Evolutionary conservation across 35 echinoderm and acorn worm genomes (phyloP).

Genomic region (Eucidaris tribuloides): DNA sequence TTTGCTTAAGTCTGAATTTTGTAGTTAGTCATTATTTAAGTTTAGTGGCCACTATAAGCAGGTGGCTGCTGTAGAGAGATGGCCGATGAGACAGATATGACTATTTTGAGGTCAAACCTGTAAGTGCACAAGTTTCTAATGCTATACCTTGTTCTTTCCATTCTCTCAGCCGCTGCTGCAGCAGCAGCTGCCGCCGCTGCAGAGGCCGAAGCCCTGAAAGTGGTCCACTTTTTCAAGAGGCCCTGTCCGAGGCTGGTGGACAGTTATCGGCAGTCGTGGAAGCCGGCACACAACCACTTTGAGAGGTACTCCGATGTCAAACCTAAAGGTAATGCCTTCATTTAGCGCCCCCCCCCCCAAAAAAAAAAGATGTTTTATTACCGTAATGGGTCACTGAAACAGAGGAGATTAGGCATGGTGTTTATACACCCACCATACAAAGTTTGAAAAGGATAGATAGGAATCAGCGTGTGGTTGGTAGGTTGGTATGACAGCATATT

Average conservation of each 20-base stretch:
- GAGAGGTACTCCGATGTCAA: conserved; percentile 96
- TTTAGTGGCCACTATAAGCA: too few species aligned
- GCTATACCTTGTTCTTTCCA: neutral
- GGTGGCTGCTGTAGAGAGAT: too few species aligned
- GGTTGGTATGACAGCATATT: too few species aligned
- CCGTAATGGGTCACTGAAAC: too few species aligned
- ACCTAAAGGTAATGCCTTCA: conserved; percentile 63
- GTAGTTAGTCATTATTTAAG: neutral
- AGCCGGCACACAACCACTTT: conserved; percentile 97
- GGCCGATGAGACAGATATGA: too few species aligned
- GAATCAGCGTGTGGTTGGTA: too few species aligned
- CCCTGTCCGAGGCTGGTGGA: conserved; percentile 81
- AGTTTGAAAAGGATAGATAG: too few species aligned
- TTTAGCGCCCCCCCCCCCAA: too few species aligned
- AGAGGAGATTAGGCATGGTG: too few species aligned
- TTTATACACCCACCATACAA: too few species aligned
- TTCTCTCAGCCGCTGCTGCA: neutral
- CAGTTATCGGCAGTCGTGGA: conserved; percentile 84
- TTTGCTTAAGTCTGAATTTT: neutral
- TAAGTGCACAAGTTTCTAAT: neutral
- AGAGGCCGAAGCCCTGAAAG: conserved; percentile 72
- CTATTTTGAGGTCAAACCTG: neutral
- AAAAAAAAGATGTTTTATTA: too few species aligned
- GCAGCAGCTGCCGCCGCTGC: conserved; percentile 30
- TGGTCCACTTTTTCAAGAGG: conserved; percentile 87